phyloP scores from a whole-genome alignment of 2,888 invertebrate species.

The Opisthograptis luteolata region DNA sequence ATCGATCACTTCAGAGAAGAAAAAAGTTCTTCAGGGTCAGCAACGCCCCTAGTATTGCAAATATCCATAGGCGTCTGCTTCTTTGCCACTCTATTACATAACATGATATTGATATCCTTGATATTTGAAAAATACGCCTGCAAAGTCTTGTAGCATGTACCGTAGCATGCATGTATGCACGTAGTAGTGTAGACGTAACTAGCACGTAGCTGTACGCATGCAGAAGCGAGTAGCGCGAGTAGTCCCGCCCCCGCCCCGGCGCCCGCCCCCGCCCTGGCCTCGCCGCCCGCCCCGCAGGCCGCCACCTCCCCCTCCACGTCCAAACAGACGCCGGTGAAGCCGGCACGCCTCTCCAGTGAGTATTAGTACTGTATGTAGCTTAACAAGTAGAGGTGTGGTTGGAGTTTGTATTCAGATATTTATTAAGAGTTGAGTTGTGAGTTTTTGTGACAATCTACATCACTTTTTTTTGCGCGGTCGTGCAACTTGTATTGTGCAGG shows the following conservation, averaged over 20 bases:
- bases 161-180: constrained; percentile 40
- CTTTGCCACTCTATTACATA: too few species aligned
- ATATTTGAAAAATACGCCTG: constrained; percentile 40
- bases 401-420: constrained; percentile 36
- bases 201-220: constrained; percentile 81
- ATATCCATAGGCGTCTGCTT: too few species aligned
- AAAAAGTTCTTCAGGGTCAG: too few species aligned
- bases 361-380: constrained; percentile 49
- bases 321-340: constrained; percentile 75
- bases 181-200: constrained; percentile 62
- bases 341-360: constrained; percentile 79
- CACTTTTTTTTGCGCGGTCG: too few species aligned
- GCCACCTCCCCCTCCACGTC: constrained; percentile 52
- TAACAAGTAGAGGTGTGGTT: constrained; percentile 36
- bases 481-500: too few species aligned
- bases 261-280: constrained; percentile 38
- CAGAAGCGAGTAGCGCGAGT: constrained; percentile 55
- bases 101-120: too few species aligned
- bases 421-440: not conserved
- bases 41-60: too few species aligned
- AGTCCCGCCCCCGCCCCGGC: constrained; percentile 49
- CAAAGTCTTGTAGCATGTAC: constrained; percentile 33
- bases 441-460: too few species aligned
- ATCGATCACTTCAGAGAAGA: too few species aligned
- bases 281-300: constrained; percentile 37